phyloP scores from a whole-genome alignment of 2,113 vertebrate genomes.

The Ochotona curzoniae region DNA sequence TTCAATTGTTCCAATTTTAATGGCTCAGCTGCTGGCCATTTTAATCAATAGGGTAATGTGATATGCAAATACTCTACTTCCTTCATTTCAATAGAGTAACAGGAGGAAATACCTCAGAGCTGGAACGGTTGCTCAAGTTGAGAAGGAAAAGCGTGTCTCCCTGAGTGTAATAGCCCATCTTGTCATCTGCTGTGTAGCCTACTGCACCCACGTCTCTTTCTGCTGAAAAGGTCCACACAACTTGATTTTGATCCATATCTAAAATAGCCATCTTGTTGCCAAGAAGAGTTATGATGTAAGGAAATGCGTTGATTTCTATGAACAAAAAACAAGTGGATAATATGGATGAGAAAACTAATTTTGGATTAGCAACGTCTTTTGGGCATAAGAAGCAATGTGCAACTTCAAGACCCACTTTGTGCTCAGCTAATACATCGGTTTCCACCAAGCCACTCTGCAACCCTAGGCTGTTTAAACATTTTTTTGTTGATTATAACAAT shows the following conservation, averaged over 20 bases:
- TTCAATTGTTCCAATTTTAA: conserved; percentile 9
- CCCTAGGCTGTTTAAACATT: not conserved
- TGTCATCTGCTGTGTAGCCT: conserved; percentile 82
- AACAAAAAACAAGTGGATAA: conserved; percentile 59
- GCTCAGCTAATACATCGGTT: not conserved
- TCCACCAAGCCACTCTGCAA: not conserved
- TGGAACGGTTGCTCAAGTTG: conserved; percentile 68
- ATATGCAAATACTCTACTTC: not conserved
- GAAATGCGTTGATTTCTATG: conserved; percentile 84
- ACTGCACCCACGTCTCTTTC: conserved; percentile 72
- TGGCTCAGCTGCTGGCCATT: not conserved
- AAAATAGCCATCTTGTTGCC: conserved; percentile 78
- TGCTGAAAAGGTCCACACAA: conserved; percentile 73
- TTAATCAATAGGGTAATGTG: not conserved
- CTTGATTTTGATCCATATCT: conserved; percentile 82
- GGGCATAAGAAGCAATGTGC: not conserved
- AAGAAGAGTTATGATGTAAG: conserved; percentile 80
- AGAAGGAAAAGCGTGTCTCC: conserved; percentile 80
- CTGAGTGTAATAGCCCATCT: conserved; percentile 71
- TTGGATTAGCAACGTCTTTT: not conserved
- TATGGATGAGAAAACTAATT: conserved; percentile 13
- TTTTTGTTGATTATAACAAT: not conserved
- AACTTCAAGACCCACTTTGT: not conserved
- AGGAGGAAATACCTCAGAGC: conserved; percentile 79
- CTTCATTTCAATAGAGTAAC: not conserved